Evolutionary conservation across 2,113 vertebrate genomes (phyloP), one percentile per base, ranked within the genome.

Genomic region (Semicossyphus pulcher): DNA sequence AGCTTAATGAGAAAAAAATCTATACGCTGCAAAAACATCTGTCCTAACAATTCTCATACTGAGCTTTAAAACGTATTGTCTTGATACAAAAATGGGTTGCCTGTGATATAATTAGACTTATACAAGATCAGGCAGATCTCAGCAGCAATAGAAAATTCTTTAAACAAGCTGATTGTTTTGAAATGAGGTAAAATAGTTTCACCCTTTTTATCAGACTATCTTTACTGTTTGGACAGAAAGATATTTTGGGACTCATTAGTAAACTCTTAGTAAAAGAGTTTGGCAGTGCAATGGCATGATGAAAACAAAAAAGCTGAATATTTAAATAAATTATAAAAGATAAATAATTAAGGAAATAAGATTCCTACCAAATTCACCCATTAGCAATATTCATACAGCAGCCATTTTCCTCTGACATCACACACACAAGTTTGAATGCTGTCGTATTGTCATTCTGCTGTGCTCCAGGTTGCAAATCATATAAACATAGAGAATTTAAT

Each of bases 1-100:
- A 34, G 23, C 18, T 23, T 59, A 69, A 53, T 73, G n/a, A 65
- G 47, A 26, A 28, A 21, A n/a, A 72, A 29, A 41, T 14, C 32
- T n/a, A 51, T 18, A 26, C 9, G 10, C 34, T 36, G 14, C 31
- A 41, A 71, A 79, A 76, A 37, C 37, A 53, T 54, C 15, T 8
- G 26, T 56, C 28, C 25, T 23, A 28, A 51, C 36, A 45, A 47
- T 41, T 44, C 25, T 57, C 53, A 32, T 23, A 16, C 9, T 10
- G 10, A 76, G 62, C 44, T 52, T 69, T 32, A 58, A 12, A 25
- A 47, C 25, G 26, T 23, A 31, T 62, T 32, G 42, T 56, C 26
- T 20, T 7, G 21, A 20, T 32, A 66, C 15, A 32, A 39, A 44
- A 45, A 37, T 12, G 9, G 4, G 5, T 42, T 45, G 16, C 14